Base-by-base conservation (phyloP, 1,140 invertebrate species). In the Drosophila nikananu region DNA sequence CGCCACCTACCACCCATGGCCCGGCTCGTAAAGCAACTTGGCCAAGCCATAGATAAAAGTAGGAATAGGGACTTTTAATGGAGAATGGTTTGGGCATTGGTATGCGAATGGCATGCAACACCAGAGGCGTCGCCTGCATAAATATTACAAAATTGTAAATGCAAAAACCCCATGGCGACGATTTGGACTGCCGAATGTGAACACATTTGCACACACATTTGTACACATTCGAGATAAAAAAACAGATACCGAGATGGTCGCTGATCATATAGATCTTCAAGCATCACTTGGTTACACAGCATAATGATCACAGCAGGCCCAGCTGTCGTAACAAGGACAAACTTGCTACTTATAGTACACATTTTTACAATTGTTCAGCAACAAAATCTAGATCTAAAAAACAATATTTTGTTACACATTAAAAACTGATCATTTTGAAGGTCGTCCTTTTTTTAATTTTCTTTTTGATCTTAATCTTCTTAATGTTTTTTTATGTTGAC, bases 71-170 rank as follows among this genome's bases (percentile, higher is more conserved):
- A 42, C 17, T 59, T 41, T 59, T 37, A 64, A 64, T 41, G 49
- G 12, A 25, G 42, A 21, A n/a, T 19, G 15, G 8, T 35, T 17
- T n/a, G 9, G 25, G 15, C 1, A 19, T 37, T 49, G 30, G 44
- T 21, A 27, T 32, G 44, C n/a, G 37, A 77, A 39, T 44, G 58
- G 62, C 55, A 67, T 61, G 54, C 37, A 64, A 76, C 61, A 74
- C 55, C 35, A 83, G 67, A 75, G 67, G 68, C 77, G 68, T 86
- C 58, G 48, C 64, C 61, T 70, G 49, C 82, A 86, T 86, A 86
- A 86, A 86, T 75, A 86, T 74, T 86, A 81, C 74, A 78, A 86
- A 86, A 84, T 86, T 74, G 78, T 86, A 86, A 86, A 86, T 84
- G 81, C 61, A 68, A 60, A 77, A 42, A 41, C 66, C 58, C 55